These are phyloP conservation scores for Brassicogethes aeneus DNA, from an alignment of 2,888 invertebrate genomes.

Conservation along the genomic window DNA sequence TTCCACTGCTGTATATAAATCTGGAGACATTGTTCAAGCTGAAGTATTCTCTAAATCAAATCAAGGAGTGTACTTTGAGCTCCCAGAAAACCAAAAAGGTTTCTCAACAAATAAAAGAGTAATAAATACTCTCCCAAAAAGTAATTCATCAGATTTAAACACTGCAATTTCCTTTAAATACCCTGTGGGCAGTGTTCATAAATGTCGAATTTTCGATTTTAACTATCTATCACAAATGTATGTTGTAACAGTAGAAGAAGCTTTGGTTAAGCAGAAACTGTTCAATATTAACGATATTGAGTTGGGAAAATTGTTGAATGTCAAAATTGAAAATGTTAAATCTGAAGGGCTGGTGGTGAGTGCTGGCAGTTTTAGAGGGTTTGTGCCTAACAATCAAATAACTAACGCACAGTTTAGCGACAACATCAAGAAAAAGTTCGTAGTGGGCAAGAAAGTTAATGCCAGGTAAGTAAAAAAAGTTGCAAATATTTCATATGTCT, in stretches of 20 bases:
- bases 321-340: conserved; percentile 41
- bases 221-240: conserved; percentile 56
- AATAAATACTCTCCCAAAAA: conserved; percentile 23
- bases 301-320: conserved; percentile 49
- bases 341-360: conserved; percentile 43
- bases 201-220: conserved; percentile 54
- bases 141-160: conserved; percentile 30
- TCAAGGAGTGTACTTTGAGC: conserved; percentile 28
- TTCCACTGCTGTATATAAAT: conserved; percentile 11
- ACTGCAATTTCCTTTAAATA: conserved; percentile 43
- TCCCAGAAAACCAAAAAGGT: conserved; percentile 28
- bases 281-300: conserved; percentile 46
- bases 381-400: conserved; percentile 50
- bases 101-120: conserved; percentile 33
- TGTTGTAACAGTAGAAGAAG: conserved; percentile 56
- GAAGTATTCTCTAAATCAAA: conserved; percentile 16
- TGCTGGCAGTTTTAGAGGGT: conserved; percentile 49
- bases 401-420: conserved; percentile 41
- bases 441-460: conserved; percentile 47
- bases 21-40: conserved; percentile 19
- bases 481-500: too few relatives aligned
- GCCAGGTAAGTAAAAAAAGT: conserved; percentile 40
- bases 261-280: conserved; percentile 47
- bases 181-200: conserved; percentile 41
- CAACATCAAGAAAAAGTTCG: conserved; percentile 44